Evolutionary conservation across 2,888 invertebrate genomes (phyloP).

Genomic region (Brassicogethes aeneus): DNA sequence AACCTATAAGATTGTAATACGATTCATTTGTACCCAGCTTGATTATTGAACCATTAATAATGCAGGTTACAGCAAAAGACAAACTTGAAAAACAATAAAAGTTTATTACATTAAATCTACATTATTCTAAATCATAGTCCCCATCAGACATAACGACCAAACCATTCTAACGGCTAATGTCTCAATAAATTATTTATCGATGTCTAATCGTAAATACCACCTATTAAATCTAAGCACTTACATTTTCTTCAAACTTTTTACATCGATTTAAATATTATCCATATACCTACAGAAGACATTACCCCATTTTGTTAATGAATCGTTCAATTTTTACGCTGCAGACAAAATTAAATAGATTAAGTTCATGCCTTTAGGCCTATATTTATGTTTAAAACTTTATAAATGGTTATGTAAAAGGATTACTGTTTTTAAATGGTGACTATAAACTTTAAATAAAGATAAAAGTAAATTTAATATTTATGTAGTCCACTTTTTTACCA

Average conservation of each 20-base stretch:
- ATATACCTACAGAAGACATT: too few relatives aligned
- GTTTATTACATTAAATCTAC: slow-evolving; percentile 26
- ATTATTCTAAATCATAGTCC: slow-evolving; percentile 25
- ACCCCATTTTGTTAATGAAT: too few relatives aligned
- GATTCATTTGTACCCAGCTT: slow-evolving; percentile 1
- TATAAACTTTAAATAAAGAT: too few relatives aligned
- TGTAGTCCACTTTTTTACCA: too few relatives aligned
- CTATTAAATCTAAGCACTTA: slow-evolving; percentile 17
- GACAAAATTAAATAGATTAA: too few relatives aligned
- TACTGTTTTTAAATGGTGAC: too few relatives aligned
- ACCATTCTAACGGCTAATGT: slow-evolving; percentile 19
- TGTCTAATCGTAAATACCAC: slow-evolving; percentile 18
- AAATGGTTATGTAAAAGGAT: too few relatives aligned
- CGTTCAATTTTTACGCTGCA: neutral
- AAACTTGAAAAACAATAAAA: slow-evolving; percentile 21
- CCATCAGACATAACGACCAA: slow-evolving; percentile 17
- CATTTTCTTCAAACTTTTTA: too few relatives aligned
- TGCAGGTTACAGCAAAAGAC: slow-evolving; percentile 15
- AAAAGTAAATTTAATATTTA: too few relatives aligned
- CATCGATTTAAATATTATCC: too few relatives aligned
- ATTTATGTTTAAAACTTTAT: too few relatives aligned
- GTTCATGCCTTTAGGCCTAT: too few relatives aligned
- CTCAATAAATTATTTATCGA: slow-evolving; percentile 18
- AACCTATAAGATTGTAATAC: neutral
- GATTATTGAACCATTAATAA: slow-evolving; percentile 21